Base-by-base conservation (phyloP, 2,113 vertebrate species). In the Osmerus eperlanus region DNA sequence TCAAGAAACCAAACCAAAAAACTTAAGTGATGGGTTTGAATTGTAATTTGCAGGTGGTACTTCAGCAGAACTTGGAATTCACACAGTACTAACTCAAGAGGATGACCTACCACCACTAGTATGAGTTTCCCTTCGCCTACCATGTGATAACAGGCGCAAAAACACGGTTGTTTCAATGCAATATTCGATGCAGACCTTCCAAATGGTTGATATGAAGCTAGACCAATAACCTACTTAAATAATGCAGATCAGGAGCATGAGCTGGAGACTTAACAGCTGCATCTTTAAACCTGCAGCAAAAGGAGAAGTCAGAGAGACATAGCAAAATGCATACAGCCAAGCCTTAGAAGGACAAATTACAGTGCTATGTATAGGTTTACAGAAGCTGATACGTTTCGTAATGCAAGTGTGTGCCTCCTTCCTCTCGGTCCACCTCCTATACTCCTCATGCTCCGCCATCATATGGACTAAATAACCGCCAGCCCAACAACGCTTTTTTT, bases 291-390 rank as follows among this genome's bases (percentile, higher is more conserved):
- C 88, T 78, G 89, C 79, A 83, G 85, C 80, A 75, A 85, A 87
- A 79, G 83, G 85, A 82, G 54, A 84, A 7, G 85, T 83, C 74
- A 85, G 84, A 68, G 71, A 83, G 84, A 89, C 83, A 86, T 80
- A 68, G 80, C 84, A 84, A 84, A 87, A 89, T 88, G 87, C 89
- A 90, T 81, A 86, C 71, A 90, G 91, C 87, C 88, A 91, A 90
- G 88, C 89, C 83, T 88, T 86, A 87, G 83, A 88, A 84, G 84
- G 91, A 88, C 87, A 88, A 89, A 89, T 88, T 90, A 91, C 91
- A 91, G 88, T 86, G 91, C 84, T 90, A 84, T 88, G 89, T 87
- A 89, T 89, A 89, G 88, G 84, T 89, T 87, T 89, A 90, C 89
- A 90, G 85, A 90, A 88, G 85, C 84, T 70, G 86, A 88, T 91